These are phyloP conservation scores for Lucinisca nassula DNA, from an alignment of 2,888 invertebrate genomes.

Conservation along the genomic window DNA sequence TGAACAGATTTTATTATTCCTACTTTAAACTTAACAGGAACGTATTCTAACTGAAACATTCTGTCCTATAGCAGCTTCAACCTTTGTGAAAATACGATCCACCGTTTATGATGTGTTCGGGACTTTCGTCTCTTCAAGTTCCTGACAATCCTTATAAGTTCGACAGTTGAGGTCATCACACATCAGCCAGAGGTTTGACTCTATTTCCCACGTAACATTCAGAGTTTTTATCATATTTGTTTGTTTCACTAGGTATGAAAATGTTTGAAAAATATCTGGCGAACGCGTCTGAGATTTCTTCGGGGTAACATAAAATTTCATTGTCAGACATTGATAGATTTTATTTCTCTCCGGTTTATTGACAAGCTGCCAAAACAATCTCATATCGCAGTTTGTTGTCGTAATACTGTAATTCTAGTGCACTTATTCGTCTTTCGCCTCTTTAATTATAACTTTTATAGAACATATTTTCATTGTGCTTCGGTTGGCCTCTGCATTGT, in stretches of 20 bases:
- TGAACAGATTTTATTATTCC: constrained; percentile 23
- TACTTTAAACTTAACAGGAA: constrained; percentile 17
- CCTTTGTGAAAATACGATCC: background rate
- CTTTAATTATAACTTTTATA: background rate
- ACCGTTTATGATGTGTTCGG: background rate
- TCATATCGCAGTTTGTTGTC: background rate
- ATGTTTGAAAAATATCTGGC: background rate
- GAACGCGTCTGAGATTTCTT: background rate
- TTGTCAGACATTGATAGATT: background rate
- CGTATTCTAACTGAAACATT: background rate
- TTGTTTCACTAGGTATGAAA: background rate
- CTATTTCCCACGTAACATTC: background rate
- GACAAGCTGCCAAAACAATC: background rate
- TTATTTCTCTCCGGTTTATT: background rate
- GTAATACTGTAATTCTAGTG: background rate
- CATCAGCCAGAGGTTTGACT: background rate
- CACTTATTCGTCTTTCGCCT: background rate
- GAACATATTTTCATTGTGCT: background rate
- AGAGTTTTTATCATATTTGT: background rate
- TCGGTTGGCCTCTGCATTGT: background rate
- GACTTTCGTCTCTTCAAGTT: background rate
- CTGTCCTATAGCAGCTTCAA: background rate
- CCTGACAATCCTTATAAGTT: background rate
- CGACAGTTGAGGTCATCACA: background rate
- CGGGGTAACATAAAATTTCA: background rate